phyloP scores from a whole-genome alignment of 2,797 vertebrate species.

The Lutjanus campechanus region DNA sequence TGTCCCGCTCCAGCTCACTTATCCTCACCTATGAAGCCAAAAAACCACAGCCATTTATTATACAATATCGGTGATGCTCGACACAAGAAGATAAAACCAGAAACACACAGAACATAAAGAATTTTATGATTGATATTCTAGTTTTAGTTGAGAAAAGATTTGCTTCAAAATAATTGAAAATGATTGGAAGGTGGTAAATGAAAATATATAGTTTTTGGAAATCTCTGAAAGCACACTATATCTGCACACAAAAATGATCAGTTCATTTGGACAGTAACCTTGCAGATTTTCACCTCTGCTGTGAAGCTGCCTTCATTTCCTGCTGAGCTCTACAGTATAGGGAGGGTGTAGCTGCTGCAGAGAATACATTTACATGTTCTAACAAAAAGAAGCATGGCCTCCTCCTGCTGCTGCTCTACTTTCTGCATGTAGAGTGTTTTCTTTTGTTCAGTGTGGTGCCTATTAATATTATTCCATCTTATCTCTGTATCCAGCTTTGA shows the following conservation, averaged over 20 bases:
- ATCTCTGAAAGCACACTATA: background rate
- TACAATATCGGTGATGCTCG: background rate
- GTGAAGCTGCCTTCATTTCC: slow-evolving; percentile 27
- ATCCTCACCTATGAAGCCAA: slow-evolving; percentile 83
- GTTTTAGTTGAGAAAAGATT: background rate
- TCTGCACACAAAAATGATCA: too few relatives aligned
- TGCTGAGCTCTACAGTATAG: slow-evolving; percentile 28
- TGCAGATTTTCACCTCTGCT: slow-evolving; percentile 46
- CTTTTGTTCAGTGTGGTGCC: background rate
- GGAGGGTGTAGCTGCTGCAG: slow-evolving; percentile 39
- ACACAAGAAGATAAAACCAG: background rate
- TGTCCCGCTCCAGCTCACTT: slow-evolving; percentile 87
- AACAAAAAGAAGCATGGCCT: background rate
- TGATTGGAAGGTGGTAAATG: background rate
- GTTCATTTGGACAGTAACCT: slow-evolving; percentile 16
- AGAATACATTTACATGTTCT: slow-evolving; percentile 32
- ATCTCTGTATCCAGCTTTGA: slow-evolving; percentile 4
- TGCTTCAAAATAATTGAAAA: background rate
- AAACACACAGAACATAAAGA: background rate
- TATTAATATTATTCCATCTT: background rate
- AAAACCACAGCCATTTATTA: background rate
- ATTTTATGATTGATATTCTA: background rate
- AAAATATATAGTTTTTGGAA: background rate
- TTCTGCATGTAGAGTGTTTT: background rate
- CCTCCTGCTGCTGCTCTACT: slow-evolving; percentile 5